Percentiles rank a stretch among this genome's conserved stretches.
phyloP scores from a whole-genome alignment of 2,797 vertebrate species.

The Sphenodon punctatus region DNA sequence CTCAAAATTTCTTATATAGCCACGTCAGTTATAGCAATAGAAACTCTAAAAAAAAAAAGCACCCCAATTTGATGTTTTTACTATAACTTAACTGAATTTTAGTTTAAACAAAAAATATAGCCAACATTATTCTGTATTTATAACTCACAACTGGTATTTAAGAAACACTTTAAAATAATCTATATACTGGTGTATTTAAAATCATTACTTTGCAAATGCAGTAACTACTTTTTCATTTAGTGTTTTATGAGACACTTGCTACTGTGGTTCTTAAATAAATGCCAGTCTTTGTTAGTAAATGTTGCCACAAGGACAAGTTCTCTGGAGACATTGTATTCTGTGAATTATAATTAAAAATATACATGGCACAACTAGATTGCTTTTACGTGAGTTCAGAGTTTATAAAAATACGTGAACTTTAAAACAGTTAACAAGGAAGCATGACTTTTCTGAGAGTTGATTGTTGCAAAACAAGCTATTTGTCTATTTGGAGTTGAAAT shows the following conservation, averaged over 20 bases:
- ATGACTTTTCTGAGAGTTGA: background rate
- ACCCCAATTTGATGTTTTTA: background rate
- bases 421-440: background rate
- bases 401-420: background rate
- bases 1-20: background rate
- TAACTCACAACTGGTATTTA: background rate
- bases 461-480: conserved; percentile 26
- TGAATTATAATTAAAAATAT: background rate
- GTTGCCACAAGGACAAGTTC: background rate
- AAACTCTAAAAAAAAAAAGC: too few species aligned
- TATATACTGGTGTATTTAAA: background rate
- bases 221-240: conserved; percentile 1
- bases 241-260: conserved; percentile 30
- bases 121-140: background rate
- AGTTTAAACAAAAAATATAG: background rate
- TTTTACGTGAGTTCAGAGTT: background rate
- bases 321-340: background rate
- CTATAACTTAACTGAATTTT: background rate
- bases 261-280: background rate
- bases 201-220: background rate
- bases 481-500: conserved; percentile 30
- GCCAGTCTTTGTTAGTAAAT: background rate
- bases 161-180: background rate
- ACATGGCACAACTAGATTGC: background rate
- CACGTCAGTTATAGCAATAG: too few species aligned